A percentile compares a stretch with the other conserved stretches of the same genome.
phyloP scores from a whole-genome alignment of 2,797 vertebrate species.

The Eulemur coronatus region DNA sequence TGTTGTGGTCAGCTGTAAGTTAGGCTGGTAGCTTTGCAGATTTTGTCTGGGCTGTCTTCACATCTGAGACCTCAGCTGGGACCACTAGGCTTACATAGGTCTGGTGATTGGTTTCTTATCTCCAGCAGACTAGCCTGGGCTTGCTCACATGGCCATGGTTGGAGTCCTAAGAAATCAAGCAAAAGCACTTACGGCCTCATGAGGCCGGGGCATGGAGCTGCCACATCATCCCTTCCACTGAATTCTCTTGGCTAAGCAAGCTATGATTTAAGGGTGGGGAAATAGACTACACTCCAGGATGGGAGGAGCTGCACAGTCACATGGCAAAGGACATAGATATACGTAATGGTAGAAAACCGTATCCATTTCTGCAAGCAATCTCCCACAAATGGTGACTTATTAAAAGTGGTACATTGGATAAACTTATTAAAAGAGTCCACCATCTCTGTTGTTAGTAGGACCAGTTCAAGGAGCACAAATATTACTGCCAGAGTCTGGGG shows the following conservation, averaged over 20 bases:
- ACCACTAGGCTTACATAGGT: background rate
- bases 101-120: background rate
- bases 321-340: background rate
- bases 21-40: background rate
- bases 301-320: background rate
- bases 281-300: background rate
- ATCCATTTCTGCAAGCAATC: background rate
- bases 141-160: background rate
- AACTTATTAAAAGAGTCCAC: background rate
- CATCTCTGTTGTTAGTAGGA: background rate
- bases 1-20: background rate
- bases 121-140: background rate
- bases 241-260: background rate
- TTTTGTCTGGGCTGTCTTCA: background rate
- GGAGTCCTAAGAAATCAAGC: background rate
- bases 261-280: background rate
- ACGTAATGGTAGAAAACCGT: background rate
- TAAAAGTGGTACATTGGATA: background rate
- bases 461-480: background rate
- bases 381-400: background rate
- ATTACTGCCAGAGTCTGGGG: background rate
- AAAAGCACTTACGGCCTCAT: background rate
- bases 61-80: background rate
- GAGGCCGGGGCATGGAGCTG: accelerated
- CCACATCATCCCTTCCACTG: background rate